Evolutionary conservation across 2,797 vertebrate genomes (phyloP), one percentile per base, ranked within the genome.

Genomic region (Oophaga sylvatica): DNA sequence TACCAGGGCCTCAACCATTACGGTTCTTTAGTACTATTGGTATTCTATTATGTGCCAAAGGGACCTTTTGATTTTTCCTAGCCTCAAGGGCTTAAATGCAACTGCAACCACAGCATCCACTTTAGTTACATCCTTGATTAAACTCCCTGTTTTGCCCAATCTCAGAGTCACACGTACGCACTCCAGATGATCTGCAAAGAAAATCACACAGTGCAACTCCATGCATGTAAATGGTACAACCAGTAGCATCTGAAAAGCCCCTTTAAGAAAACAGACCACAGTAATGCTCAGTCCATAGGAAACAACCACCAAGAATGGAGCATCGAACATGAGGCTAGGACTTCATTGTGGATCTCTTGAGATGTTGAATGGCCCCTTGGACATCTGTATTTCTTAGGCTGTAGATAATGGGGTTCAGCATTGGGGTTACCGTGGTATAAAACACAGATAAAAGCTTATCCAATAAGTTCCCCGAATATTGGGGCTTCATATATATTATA

Each of bases 321-420:
- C 77, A 16, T 19, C 29, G 2, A 26, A 60, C 11, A 1, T 59
- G n/a, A 31, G 17, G 31, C 29, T 80, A 22, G 4, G 57, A 31
- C 4, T 22, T 22, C 5, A 41, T 8, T 1, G 8, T 5, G 22
- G 31, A 63, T n/a, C 35, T 63, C 60, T 17, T 6, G 45, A 45
- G 8, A 16, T 63, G 3, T 45, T 11, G 19, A 4, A 80, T 62
- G 6, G 79, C 79, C 3, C 19, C 60, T n/a, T 65, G 79, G 22
- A 80, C 79, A 80, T 80, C 60, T 65, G 65, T 80, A 65, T 80
- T 80, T 80, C 79, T 80, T 12, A 80, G 22, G 79, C 79, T 80
- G 16, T 80, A 80, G n/a, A 80, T 80, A 2, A 80, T n/a, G 20
- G 79, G 79, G 79, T 80, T 80, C 20, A 80, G 45, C 79, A 80